phyloP scores from a whole-genome alignment of 2,113 vertebrate genomes.

The Australoheros scitulus region DNA sequence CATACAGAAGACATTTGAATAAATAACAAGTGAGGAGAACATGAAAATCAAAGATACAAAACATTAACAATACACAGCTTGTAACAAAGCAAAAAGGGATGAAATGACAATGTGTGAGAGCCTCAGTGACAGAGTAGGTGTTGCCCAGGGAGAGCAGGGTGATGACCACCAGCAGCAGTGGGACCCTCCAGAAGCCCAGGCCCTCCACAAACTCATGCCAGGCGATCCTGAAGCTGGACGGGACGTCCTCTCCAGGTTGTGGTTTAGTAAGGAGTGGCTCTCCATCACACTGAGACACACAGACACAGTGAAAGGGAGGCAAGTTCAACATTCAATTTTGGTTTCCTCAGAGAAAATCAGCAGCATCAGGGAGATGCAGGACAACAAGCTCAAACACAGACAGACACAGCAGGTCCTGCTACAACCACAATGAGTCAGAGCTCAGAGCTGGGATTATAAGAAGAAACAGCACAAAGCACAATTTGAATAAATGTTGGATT shows the following conservation, averaged over 20 bases:
- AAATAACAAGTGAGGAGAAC: constrained; percentile 38
- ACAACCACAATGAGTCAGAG: no score
- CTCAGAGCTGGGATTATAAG: no score
- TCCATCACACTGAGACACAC: constrained; percentile 88
- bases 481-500: no score
- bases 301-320: neutral
- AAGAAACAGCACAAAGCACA: no score
- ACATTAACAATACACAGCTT: constrained; percentile 44
- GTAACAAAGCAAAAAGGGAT: constrained; percentile 37
- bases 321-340: no score
- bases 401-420: no score
- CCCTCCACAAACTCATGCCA: constrained; percentile 99
- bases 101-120: constrained; percentile 68
- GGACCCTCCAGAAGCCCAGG: constrained; percentile 96
- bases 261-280: constrained; percentile 96
- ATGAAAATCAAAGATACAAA: constrained; percentile 8
- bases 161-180: constrained; percentile 92
- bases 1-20: constrained; percentile 3
- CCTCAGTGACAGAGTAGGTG: constrained; percentile 96
- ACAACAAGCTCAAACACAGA: no score
- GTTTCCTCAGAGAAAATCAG: no score
- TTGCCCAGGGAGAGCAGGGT: constrained; percentile 95
- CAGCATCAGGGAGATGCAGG: no score
- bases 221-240: constrained; percentile 95
- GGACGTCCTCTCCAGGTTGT: constrained; percentile 95